Evolutionary conservation across 2,113 vertebrate species (phyloP).

Genomic region (Noturus placidus): DNA sequence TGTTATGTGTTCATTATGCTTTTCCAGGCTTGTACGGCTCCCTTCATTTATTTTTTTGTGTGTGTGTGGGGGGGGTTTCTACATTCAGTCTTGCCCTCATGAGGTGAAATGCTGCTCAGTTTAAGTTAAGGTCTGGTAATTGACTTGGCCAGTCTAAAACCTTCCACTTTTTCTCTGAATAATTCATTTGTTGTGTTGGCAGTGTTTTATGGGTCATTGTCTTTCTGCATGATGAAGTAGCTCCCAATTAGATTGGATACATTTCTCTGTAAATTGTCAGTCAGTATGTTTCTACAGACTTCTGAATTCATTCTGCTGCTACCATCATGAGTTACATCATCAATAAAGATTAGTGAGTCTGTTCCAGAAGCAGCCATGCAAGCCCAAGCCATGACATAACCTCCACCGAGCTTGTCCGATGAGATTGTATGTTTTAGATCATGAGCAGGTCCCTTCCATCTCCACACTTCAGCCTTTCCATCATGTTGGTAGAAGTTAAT

Average conservation of each 20-base stretch:
- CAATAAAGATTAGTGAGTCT: not conserved
- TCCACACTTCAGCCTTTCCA: not conserved
- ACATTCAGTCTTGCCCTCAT: not conserved
- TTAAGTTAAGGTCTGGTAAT: too few relatives aligned
- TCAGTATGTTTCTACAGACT: not conserved
- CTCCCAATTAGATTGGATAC: not conserved
- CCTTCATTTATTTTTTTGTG: not conserved
- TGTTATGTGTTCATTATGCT: not conserved
- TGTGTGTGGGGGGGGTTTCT: not conserved
- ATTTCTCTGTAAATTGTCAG: not conserved
- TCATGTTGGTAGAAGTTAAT: not conserved
- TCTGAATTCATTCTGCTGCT: not conserved
- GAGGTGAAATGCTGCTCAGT: too few relatives aligned
- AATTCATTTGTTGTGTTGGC: too few relatives aligned
- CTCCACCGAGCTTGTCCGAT: too few relatives aligned
- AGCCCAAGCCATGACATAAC: not conserved
- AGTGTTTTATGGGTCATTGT: too few relatives aligned
- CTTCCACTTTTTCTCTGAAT: too few relatives aligned
- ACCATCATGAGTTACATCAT: not conserved
- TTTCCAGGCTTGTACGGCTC: not conserved
- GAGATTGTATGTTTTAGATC: too few relatives aligned
- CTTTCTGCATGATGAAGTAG: too few relatives aligned
- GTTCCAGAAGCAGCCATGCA: not conserved
- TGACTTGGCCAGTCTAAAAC: too few relatives aligned
- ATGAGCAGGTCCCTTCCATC: too few relatives aligned